Evolutionary conservation across 2,797 vertebrate species (phyloP), one percentile per base, ranked within the genome.

Genomic region (Dipus sagitta): DNA sequence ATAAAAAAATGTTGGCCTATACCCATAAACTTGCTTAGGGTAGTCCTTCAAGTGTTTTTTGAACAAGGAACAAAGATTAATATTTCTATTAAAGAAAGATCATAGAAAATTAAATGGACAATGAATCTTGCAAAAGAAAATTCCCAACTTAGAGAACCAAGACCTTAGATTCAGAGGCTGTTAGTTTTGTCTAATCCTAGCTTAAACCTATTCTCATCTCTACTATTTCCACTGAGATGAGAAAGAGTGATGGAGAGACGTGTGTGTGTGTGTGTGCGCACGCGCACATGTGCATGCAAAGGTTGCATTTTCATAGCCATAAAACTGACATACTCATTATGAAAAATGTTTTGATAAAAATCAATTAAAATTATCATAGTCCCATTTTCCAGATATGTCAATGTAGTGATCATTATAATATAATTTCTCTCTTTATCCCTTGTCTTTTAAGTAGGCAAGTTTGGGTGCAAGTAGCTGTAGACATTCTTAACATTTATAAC

Each of bases 21-120:
- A 30, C 64, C 74, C 21, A 77, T 82, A 78, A 88, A 86, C 62
- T 2, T 72, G 30, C 54, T 87, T 65, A 47, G 34, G 8, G 14
- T 60, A 64, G 58, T 34, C 58, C 28, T 23, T 10, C 30, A 60
- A 79, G 6, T 86, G 23, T 62, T 74, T 62, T 82, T 72, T 90
- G 38, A 95, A 78, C 15, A 86, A 88, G 47, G 78, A 88, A 71
- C 71, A 42, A 65, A 82, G 14, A 6, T n/a, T 17, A 86, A 76
- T n/a, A 83, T 60, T 64, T 93, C 23, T 82, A 18, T 78, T 67
- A 79, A 94, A 88, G 58, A 79, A 91, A 86, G 28, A n/a, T 30
- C 21, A 58, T n/a, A n/a, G n/a, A 92, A 93, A 90, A 82, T 86
- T 1, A 92, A 90, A n/a, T 65, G 4, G 58, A 93, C 9, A 3